These are phyloP conservation scores for Silurus meridionalis DNA, from an alignment of 2,113 vertebrate species.

Conservation along the genomic window DNA sequence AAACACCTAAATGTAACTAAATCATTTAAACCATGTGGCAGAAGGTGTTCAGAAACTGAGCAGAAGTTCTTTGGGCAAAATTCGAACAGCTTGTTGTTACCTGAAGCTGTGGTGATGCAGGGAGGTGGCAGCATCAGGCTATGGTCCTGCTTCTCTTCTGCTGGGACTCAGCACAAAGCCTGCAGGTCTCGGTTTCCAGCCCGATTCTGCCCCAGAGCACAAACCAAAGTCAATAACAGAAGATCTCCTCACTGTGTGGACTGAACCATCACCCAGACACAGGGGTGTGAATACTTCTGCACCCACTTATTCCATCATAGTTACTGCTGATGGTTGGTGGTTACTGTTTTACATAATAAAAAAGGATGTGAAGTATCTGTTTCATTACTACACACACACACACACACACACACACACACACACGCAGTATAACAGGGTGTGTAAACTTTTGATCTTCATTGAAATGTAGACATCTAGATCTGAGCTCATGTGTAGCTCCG, in stretches of 20 bases:
- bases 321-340: no score
- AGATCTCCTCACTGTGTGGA: no score
- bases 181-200: background rate
- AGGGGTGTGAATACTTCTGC: no score
- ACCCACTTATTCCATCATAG: no score
- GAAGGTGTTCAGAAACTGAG: background rate
- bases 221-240: no score
- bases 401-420: background rate
- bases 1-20: background rate
- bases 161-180: background rate
- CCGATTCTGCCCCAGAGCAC: background rate
- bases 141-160: background rate
- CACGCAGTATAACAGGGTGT: background rate
- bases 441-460: background rate
- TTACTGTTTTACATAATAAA: no score
- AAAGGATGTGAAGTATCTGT: no score
- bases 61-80: background rate
- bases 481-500: background rate
- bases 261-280: no score
- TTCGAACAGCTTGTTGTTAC: background rate
- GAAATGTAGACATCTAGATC: background rate
- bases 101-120: background rate
- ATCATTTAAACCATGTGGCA: background rate
- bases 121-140: background rate
- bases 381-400: no score